Base-by-base conservation (phyloP, 2,113 vertebrate species). In the Leuciscus idus region DNA sequence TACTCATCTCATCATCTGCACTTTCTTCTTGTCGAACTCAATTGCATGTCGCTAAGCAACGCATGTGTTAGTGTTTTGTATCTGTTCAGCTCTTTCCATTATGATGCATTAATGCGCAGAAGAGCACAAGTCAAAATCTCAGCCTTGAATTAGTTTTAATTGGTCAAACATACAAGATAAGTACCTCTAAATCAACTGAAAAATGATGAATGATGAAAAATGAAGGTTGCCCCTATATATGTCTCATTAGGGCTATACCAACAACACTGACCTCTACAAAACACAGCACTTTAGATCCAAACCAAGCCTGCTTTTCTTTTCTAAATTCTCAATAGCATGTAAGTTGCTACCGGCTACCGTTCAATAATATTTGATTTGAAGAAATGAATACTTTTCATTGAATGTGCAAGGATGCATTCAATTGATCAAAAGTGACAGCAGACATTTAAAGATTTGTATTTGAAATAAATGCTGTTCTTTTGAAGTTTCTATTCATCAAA, bases 1-100 rank as follows among this genome's bases (percentile, higher is more conserved):
- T 43, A 48, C 36, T 46, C 36, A 28, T 64, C n/a, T 64, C 39
- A 43, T n/a, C 55, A 17, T 64, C 78, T 28, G 4, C 26, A 64
- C 26, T 15, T 62, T 28, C 17, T 19, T 48, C 61, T 64, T 48
- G n/a, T 81, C 8, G 4, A 5, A 26, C 39, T 81, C 78, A 28
- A 12, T 30, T 66, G n/a, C 79, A 81, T 46, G 59, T 64, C 59
- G 2, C 79, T 48, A 30, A 81, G 79, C 59, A 81, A 64, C 59
- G 28, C 30, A 17, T 80, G 28, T 55, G 15, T 74, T 50, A 26
- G 61, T 62, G 61, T 46, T 46, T 73, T 12, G 10, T 46, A 13
- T 46, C 8, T 39, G 6, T 73, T 23, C 21, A n/a, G 36, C 19
- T 46, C 11, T 12, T 48, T 2, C 1, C 3, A 4, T 50, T 4